Evolutionary conservation across 2,888 invertebrate species (phyloP).

Genomic region (Theristus sp.): DNA sequence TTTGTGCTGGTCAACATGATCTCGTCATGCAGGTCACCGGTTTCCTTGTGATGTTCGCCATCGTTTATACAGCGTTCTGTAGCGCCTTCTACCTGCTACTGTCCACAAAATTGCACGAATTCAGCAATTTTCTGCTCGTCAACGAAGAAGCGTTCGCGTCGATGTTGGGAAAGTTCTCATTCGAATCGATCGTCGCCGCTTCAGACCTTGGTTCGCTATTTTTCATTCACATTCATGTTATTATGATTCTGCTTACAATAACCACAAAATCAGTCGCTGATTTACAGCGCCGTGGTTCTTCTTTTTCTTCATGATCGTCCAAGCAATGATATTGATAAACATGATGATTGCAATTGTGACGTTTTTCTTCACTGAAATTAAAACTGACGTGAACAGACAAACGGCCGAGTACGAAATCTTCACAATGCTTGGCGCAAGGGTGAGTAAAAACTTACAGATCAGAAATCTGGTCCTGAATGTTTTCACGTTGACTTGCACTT

Average conservation of each 20-base stretch:
- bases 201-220: conserved; percentile 5
- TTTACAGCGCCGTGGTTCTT: conserved; percentile 16
- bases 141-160: conserved; percentile 34
- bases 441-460: too few relatives aligned
- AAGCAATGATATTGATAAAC: conserved; percentile 30
- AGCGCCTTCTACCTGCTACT: conserved; percentile 21
- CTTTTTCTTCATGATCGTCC: conserved; percentile 29
- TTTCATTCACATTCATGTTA: too few relatives aligned
- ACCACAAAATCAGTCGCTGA: too few relatives aligned
- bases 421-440: neutral
- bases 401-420: conserved; percentile 31
- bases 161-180: conserved; percentile 35
- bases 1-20: too few relatives aligned
- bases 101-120: conserved; percentile 17
- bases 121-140: conserved; percentile 28
- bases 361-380: conserved; percentile 30
- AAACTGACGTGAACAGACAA: conserved; percentile 29
- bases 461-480: too few relatives aligned
- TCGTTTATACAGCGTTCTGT: neutral
- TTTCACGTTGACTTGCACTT: too few relatives aligned
- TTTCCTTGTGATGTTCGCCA: neutral
- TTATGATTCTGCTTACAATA: too few relatives aligned
- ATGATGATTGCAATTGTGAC: conserved; percentile 31
- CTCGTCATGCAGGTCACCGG: neutral
- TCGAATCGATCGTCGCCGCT: conserved; percentile 24